Conservation (phyloP, 1,140 invertebrate species). For the Planococcus citri region DNA sequence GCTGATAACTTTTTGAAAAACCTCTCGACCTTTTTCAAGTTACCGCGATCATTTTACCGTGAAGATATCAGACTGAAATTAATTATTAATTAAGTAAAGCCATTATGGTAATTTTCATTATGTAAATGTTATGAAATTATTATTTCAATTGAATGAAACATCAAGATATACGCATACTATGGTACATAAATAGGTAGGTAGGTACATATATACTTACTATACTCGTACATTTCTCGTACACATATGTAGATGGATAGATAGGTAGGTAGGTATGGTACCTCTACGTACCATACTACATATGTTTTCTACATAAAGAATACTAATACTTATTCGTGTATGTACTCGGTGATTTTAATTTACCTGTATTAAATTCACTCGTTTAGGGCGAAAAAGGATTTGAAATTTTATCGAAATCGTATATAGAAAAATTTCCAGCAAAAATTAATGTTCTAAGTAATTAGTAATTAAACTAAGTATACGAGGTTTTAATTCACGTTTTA, state of each 20-base stretch:
- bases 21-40: neutral
- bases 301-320: too few species aligned
- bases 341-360: too few species aligned
- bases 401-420: too few species aligned
- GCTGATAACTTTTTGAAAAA: slow-evolving; percentile 18
- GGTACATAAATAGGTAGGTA: neutral
- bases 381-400: too few species aligned
- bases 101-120: slow-evolving; percentile 2
- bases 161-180: neutral
- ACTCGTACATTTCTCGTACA: too few species aligned
- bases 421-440: too few species aligned
- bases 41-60: neutral
- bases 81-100: neutral
- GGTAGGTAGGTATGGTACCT: too few species aligned
- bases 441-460: neutral
- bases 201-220: too few species aligned
- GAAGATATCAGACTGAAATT: neutral
- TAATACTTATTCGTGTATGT: too few species aligned
- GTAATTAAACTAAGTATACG: slow-evolving; percentile 18
- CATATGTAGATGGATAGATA: too few species aligned
- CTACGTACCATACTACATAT: too few species aligned
- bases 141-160: neutral
- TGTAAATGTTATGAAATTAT: neutral
- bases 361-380: too few species aligned
- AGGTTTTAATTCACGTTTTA: neutral